These are phyloP conservation scores for Drosophila meridiana DNA, from an alignment of 2,888 invertebrate species.

Conservation along the genomic window DNA sequence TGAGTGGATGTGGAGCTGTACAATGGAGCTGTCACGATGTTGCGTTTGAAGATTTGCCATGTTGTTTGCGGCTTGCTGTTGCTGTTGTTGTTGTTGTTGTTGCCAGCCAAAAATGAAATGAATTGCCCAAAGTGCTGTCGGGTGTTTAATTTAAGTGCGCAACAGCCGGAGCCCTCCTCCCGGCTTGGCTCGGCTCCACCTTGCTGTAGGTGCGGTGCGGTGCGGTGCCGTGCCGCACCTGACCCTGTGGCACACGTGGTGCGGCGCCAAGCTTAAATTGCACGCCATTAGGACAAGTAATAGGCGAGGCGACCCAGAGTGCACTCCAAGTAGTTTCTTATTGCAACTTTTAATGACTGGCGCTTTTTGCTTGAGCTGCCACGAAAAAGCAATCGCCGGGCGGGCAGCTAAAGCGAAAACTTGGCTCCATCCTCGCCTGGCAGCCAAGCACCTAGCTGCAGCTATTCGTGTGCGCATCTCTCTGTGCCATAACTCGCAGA, in stretches of 20 bases:
- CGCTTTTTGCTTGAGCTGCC: conserved; percentile 45
- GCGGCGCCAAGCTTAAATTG: conserved; percentile 58
- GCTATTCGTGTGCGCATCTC: not conserved
- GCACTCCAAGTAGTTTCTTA: conserved; percentile 70
- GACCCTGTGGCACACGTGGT: conserved; percentile 31
- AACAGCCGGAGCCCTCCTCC: conserved; percentile 25
- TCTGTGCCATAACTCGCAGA: not conserved
- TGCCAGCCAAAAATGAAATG: conserved; percentile 54
- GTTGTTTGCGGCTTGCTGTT: conserved; percentile 26
- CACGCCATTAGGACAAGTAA: conserved; percentile 75
- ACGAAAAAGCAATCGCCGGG: conserved; percentile 54
- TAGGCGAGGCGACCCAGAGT: conserved; percentile 73
- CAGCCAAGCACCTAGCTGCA: not conserved
- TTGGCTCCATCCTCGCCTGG: not conserved
- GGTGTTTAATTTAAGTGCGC: conserved; percentile 76
- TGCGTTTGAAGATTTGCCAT: conserved; percentile 45
- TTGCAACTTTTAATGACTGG: conserved; percentile 67
- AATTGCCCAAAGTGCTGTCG: conserved; percentile 72
- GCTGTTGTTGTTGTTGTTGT: conserved; percentile 20
- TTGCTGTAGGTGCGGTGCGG: not conserved
- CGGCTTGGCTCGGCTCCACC: not conserved
- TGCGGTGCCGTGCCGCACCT: conserved; percentile 2
- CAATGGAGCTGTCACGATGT: conserved; percentile 53
- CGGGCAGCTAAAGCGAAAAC: conserved; percentile 15
- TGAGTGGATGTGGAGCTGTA: not conserved